phyloP scores from a whole-genome alignment of 2,113 vertebrate genomes.

The Bungarus multicinctus region DNA sequence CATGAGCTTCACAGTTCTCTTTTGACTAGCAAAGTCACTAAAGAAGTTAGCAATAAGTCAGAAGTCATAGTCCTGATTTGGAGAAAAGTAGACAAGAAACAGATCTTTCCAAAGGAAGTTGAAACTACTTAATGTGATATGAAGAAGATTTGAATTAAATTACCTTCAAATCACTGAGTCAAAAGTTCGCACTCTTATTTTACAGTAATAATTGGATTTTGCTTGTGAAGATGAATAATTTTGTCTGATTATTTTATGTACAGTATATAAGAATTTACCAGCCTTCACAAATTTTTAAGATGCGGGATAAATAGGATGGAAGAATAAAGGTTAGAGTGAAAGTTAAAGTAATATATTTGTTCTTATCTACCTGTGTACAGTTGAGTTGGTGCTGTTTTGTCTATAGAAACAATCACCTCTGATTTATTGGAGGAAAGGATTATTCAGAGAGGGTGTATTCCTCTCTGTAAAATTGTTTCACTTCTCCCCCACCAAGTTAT shows the following conservation, averaged over 20 bases:
- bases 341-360: neutral
- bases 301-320: neutral
- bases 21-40: neutral
- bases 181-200: neutral
- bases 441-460: neutral
- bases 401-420: neutral
- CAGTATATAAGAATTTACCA: neutral
- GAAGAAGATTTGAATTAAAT: neutral
- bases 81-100: neutral
- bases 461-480: neutral
- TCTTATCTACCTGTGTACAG: neutral
- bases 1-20: neutral
- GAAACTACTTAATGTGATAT: neutral
- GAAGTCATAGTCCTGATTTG: neutral
- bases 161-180: neutral
- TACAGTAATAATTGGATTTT: neutral
- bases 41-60: neutral
- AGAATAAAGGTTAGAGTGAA: neutral
- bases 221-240: neutral
- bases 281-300: neutral
- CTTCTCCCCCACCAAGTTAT: neutral
- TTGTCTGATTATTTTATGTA: neutral
- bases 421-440: neutral
- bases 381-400: neutral
- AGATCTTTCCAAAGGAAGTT: neutral